phyloP scores from a whole-genome alignment of 2,888 invertebrate species.

The Ormyrus thymus region DNA sequence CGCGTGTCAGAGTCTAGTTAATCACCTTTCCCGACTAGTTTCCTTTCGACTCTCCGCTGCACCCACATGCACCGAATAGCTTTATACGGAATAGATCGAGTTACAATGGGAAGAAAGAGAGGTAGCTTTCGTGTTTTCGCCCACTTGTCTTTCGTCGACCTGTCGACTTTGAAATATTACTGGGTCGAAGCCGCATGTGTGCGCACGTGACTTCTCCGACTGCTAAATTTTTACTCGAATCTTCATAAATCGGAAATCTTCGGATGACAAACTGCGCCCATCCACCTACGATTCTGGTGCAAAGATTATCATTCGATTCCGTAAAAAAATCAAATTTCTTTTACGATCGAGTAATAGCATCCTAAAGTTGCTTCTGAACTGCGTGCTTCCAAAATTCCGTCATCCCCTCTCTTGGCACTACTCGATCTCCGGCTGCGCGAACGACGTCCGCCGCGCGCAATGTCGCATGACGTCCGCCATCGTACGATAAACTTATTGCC shows the following conservation, averaged over 20 bases:
- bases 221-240: background rate
- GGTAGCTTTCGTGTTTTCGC: constrained; percentile 61
- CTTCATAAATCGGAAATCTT: no score
- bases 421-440: constrained; percentile 4
- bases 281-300: no score
- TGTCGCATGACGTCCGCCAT: background rate
- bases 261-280: no score
- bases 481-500: constrained; percentile 51
- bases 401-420: no score
- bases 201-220: background rate
- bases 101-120: constrained; percentile 30
- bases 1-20: constrained; percentile 67
- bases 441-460: constrained; percentile 6
- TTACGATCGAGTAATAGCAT: no score
- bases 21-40: constrained; percentile 66
- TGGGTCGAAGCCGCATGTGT: background rate
- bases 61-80: background rate
- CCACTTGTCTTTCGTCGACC: constrained; percentile 49
- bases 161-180: constrained; percentile 42
- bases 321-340: no score
- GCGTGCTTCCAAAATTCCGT: no score
- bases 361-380: no score
- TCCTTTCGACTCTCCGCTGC: background rate
- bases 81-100: constrained; percentile 38
- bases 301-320: no score